Conservation (phyloP, 2,797 vertebrate genomes). For the Pachyuromys duprasi region DNA sequence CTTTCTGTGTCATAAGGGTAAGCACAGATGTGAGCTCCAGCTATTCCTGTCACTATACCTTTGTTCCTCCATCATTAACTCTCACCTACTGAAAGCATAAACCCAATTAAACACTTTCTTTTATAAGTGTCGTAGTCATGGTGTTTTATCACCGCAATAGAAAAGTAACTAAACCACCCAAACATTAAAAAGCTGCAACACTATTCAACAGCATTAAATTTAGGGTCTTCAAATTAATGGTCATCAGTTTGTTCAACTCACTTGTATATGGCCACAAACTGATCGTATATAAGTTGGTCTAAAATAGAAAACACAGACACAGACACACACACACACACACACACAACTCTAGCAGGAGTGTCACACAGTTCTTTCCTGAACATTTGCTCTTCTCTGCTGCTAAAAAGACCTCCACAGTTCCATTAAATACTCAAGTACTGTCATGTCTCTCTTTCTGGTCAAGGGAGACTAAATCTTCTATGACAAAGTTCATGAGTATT, state of each 20-base stretch:
- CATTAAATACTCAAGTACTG: background rate
- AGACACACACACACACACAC: too few species aligned
- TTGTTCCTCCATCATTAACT: background rate
- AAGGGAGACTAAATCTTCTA: background rate
- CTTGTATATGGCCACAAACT: background rate
- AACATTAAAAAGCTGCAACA: background rate
- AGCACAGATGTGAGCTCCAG: background rate
- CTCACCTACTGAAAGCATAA: background rate
- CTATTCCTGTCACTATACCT: background rate
- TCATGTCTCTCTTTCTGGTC: background rate
- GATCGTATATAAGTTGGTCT: background rate
- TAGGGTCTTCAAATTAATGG: background rate
- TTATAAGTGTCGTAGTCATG: too few species aligned
- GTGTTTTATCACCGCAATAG: background rate
- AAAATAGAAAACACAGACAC: background rate
- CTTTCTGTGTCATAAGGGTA: background rate
- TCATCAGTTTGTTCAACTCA: background rate
- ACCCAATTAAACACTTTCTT: background rate
- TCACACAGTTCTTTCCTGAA: background rate
- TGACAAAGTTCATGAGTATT: slow-evolving; percentile 27
- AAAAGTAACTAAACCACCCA: background rate
- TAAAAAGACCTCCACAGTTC: background rate
- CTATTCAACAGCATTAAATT: background rate
- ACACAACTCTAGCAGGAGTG: background rate
- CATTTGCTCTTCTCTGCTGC: background rate